Evolutionary conservation across 1,140 invertebrate genomes (phyloP), one percentile per base, ranked within the genome.

Genomic region (Rhagoletis zephyria): DNA sequence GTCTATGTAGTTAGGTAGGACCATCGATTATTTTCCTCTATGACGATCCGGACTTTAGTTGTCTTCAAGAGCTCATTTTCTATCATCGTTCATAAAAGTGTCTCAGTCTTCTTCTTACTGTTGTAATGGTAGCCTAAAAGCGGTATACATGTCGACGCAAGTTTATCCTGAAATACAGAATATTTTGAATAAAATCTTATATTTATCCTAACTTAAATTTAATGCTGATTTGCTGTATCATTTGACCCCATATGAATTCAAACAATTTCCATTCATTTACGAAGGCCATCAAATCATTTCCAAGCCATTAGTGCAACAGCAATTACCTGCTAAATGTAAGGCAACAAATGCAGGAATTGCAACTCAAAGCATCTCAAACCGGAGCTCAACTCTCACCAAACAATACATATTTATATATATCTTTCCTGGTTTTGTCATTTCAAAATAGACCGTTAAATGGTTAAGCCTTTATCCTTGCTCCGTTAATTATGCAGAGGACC

Each of bases 381-480:
- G 48, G 45, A 4, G 14, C 16, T 10, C 45, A 9, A 12, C 61
- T 16, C 40, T 74, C 3, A 6, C 67, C 67, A 56, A 5, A 4
- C 67, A 19, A n/a, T 60, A 60, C 59, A 60, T 30, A 30, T n/a
- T n/a, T 30, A 30, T 30, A 56, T 42, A 4, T 6, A 74, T 42
- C 3, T 10, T 16, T 40, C 6, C 42, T n/a, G 12, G 42, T 6
- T 56, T 56, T 81, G 74, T 9, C 48, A 81, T 81, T 81, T 51
- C 30, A 56, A 81, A 74, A 74, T 51, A 48, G 48, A 19, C 14
- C 48, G 14, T 51, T 56, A 81, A 56, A 2, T 51, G 74, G 74
- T 42, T 81, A 81, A 81, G 74, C 74, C 74, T 56, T 81, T 81
- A 81, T 81, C 74, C 74, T 81, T 81, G 74, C 74, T 81, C 56